phyloP scores from a whole-genome alignment of 2,888 invertebrate species.

The Oxytorus armatus region DNA sequence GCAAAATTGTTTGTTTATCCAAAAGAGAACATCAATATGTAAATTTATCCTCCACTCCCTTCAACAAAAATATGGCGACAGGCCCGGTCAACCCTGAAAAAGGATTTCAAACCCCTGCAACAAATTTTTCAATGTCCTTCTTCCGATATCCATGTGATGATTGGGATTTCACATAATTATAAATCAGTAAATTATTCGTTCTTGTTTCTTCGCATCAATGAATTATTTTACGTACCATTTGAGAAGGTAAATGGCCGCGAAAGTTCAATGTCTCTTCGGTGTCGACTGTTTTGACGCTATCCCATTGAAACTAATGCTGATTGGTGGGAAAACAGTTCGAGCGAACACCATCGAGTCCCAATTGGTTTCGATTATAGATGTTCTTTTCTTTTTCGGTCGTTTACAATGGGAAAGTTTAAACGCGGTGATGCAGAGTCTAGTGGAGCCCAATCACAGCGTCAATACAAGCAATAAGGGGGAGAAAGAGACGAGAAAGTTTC shows the following conservation, averaged over 20 bases:
- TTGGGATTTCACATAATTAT: background rate
- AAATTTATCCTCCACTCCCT: too few relatives aligned
- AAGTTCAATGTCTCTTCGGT: too few relatives aligned
- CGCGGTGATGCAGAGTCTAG: background rate
- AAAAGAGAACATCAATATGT: too few relatives aligned
- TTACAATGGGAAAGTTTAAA: slow-evolving; percentile 13
- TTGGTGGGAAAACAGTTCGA: slow-evolving; percentile 1
- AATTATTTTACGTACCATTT: background rate
- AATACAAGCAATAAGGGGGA: background rate
- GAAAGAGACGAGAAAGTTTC: slow-evolving; percentile 43
- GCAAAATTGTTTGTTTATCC: too few relatives aligned
- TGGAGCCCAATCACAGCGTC: background rate
- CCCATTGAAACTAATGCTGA: background rate
- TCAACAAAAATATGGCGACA: too few relatives aligned
- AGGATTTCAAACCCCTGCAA: background rate
- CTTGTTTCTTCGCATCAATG: background rate
- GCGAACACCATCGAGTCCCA: background rate
- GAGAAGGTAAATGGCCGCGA: too few relatives aligned
- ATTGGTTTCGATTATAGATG: slow-evolving; percentile 20
- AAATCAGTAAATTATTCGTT: background rate
- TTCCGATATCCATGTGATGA: background rate
- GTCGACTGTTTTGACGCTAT: background rate
- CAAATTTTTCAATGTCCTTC: background rate
- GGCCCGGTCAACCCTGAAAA: background rate
- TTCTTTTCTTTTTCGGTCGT: slow-evolving; percentile 29